phyloP scores from a whole-genome alignment of 2,113 vertebrate species.

The Amphiprion ocellaris region DNA sequence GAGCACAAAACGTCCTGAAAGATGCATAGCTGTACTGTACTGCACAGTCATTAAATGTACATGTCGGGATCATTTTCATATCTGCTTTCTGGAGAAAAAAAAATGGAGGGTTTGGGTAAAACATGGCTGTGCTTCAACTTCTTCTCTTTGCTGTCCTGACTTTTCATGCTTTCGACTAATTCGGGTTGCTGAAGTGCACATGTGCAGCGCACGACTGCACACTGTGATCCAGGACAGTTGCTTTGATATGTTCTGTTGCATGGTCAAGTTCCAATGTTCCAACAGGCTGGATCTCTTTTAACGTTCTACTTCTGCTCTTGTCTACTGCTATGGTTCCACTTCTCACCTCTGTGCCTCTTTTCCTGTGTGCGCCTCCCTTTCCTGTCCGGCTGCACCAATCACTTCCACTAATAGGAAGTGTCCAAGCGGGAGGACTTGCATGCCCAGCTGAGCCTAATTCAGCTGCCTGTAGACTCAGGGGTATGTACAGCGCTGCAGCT shows the following conservation, averaged over 20 bases:
- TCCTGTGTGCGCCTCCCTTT: constrained; percentile 61
- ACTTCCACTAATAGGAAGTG: constrained; percentile 93
- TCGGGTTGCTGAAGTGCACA: constrained; percentile 17
- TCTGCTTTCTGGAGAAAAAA: constrained; percentile 11
- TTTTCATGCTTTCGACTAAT: constrained; percentile 29
- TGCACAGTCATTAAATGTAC: constrained; percentile 12
- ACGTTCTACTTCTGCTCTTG: constrained; percentile 61
- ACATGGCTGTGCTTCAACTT: constrained; percentile 30
- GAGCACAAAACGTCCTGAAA: background rate
- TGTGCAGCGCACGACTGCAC: constrained; percentile 26
- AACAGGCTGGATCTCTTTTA: constrained; percentile 47
- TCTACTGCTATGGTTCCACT: constrained; percentile 49
- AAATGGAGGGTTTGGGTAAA: background rate
- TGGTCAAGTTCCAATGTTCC: constrained; percentile 45
- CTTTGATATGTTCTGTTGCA: constrained; percentile 56
- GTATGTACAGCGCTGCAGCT: constrained; percentile 89
- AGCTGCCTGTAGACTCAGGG: constrained; percentile 97
- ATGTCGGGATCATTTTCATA: constrained; percentile 27
- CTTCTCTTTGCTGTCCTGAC: constrained; percentile 25
- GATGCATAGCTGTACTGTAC: constrained; percentile 15
- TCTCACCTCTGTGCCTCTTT: constrained; percentile 63
- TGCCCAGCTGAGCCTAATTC: constrained; percentile 98
- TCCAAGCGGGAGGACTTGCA: constrained; percentile 95
- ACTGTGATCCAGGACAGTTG: constrained; percentile 39
- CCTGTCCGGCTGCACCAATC: constrained; percentile 75